Conservation (phyloP, 2,797 vertebrate genomes). For the Tokudaia muenninki region DNA sequence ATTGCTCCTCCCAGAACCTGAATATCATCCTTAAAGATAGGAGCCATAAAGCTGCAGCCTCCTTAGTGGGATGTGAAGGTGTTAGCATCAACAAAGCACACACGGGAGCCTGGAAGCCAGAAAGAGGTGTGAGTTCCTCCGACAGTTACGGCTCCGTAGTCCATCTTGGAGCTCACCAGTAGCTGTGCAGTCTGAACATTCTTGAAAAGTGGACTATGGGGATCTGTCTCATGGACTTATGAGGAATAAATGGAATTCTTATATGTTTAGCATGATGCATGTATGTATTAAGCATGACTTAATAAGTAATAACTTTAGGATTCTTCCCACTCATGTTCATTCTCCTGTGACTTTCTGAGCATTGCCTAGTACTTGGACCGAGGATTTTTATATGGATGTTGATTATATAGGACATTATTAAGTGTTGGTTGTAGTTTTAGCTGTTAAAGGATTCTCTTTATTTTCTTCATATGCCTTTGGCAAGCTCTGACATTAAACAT, state of each 20-base stretch:
- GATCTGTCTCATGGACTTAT: neutral
- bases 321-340: neutral
- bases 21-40: neutral
- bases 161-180: neutral
- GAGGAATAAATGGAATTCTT: neutral
- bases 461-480: neutral
- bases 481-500: neutral
- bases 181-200: neutral
- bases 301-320: neutral
- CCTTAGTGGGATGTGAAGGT: neutral
- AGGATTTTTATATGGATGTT: neutral
- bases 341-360: neutral
- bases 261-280: neutral
- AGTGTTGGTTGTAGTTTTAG: neutral
- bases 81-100: neutral
- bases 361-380: neutral
- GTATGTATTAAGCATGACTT: neutral
- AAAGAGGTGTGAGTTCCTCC: neutral
- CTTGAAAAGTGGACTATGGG: neutral
- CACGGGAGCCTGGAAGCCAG: neutral
- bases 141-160: neutral
- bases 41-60: neutral
- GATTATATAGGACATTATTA: too few relatives aligned
- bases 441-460: neutral
- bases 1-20: neutral